Conservation (phyloP, 2,797 vertebrate genomes). For the Phoeniculus purpureus region DNA sequence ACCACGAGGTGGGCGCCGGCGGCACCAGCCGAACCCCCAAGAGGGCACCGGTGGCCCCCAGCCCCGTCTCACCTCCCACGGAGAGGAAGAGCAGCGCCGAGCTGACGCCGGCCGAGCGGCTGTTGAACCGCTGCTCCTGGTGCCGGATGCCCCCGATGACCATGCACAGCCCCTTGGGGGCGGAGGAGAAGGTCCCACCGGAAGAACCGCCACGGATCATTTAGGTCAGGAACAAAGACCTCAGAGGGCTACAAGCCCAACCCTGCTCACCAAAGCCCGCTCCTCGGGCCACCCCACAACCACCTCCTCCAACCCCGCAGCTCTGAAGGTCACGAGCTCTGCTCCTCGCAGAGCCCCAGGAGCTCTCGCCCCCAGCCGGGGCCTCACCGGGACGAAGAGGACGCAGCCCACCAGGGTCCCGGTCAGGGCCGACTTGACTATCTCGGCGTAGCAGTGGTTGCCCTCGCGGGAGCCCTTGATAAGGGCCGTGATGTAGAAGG, state of each 20-base stretch:
- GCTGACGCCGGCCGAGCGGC: slow-evolving; percentile 87
- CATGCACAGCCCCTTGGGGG: slow-evolving; percentile 87
- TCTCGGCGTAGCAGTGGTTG: slow-evolving; percentile 86
- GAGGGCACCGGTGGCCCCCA: neutral
- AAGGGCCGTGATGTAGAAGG: slow-evolving; percentile 91
- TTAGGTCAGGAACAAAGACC: too few relatives aligned
- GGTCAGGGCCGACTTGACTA: slow-evolving; percentile 87
- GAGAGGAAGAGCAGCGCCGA: slow-evolving; percentile 91
- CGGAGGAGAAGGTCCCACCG: neutral
- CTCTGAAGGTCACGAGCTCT: too few relatives aligned
- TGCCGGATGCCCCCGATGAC: slow-evolving; percentile 89
- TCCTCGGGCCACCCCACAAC: too few relatives aligned
- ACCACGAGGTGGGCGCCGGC: fast-evolving
- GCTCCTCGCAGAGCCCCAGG: too few relatives aligned
- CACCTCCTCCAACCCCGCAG: too few relatives aligned
- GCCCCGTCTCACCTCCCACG: slow-evolving; percentile 82
- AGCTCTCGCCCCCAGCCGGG: neutral
- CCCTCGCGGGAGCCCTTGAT: slow-evolving; percentile 82
- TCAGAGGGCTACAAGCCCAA: too few relatives aligned
- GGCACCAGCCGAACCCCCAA: neutral
- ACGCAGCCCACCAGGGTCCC: slow-evolving; percentile 90
- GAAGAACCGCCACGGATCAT: too few relatives aligned
- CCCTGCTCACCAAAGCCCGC: too few relatives aligned
- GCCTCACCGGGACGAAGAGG: slow-evolving; percentile 88
- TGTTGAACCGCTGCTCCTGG: slow-evolving; percentile 90